Conservation (phyloP, 2,113 vertebrate species). For the Oxyura jamaicensis region DNA sequence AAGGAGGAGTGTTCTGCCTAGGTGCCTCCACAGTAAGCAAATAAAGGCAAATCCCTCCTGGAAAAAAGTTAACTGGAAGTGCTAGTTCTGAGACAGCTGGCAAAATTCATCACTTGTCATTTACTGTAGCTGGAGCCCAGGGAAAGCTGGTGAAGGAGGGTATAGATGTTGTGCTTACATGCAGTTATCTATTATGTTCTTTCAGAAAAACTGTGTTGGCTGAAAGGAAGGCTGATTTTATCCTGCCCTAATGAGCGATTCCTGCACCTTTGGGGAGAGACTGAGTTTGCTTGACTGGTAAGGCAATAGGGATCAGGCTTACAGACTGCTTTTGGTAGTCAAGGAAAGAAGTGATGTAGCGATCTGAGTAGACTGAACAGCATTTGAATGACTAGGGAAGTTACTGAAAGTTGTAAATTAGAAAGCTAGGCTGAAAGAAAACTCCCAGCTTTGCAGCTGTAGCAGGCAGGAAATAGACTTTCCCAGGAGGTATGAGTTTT, state of each 20-base stretch:
- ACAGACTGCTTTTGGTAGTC: neutral
- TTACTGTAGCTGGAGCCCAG: neutral
- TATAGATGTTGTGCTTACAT: neutral
- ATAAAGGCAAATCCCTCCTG: neutral
- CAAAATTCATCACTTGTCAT: neutral
- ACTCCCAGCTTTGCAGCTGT: neutral
- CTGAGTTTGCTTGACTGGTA: neutral
- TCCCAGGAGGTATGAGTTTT: neutral
- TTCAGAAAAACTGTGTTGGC: neutral
- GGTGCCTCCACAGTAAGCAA: neutral
- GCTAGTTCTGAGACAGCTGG: neutral
- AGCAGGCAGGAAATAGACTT: neutral
- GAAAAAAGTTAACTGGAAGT: neutral
- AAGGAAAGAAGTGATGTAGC: neutral
- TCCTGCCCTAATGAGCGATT: neutral
- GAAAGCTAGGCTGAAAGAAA: neutral
- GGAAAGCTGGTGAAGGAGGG: neutral
- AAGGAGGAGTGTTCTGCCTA: neutral
- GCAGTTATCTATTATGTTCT: neutral
- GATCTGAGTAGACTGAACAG: neutral
- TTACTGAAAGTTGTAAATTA: neutral
- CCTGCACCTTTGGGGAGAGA: neutral
- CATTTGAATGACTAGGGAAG: neutral
- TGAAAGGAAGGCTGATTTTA: neutral
- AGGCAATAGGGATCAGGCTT: neutral